Evolutionary conservation across 1,140 invertebrate species (phyloP), one percentile per base, ranked within the genome.

Genomic region (Drosophila nikananu): DNA sequence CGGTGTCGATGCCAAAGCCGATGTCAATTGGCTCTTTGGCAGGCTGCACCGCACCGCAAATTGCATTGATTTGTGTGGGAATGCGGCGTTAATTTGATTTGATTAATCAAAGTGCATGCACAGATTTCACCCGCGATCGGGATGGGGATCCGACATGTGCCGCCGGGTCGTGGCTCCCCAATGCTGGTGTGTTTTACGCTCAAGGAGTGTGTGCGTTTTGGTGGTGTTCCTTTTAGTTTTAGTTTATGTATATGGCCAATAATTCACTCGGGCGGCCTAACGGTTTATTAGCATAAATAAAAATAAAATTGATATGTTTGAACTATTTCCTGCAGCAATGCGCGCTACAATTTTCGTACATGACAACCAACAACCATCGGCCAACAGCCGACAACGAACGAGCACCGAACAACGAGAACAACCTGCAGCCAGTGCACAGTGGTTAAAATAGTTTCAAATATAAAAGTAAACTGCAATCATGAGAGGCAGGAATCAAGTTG

Each of bases 261-360:
- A 87, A 87, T 90, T 87, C 84, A 87, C 67, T 87, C 81, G 67
- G 81, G 68, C 81, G 62, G 84, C 68, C 73, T 87, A 87, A 87
- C 84, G 84, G 84, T 87, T 89, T 87, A 87, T 87, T 87, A 87
- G 84, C 84, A 87, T 89, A 89, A 89, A 89, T 89, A 89, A 89
- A 89, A 90, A 89, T 89, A 89, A 90, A 90, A 90, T 90, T 90
- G 86, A 90, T 90, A 90, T 90, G 86, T 90, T 90, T 90, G 86
- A 90, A 90, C 86, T 90, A 90, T 90, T 90, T 90, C 86, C 86
- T 90, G 82, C 81, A 86, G 86, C 86, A 90, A 86, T 87, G 84
- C 84, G 84, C 84, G 84, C 84, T 87, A 87, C 86, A 90, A 90
- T 90, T 90, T 87, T 87, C 86, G 71, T 82, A 90, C 86, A 90